A percentile compares a stretch with the other conserved stretches of the same genome.
These are phyloP conservation scores for Pheosia tremula DNA, from an alignment of 2,888 invertebrate genomes.

Conservation along the genomic window DNA sequence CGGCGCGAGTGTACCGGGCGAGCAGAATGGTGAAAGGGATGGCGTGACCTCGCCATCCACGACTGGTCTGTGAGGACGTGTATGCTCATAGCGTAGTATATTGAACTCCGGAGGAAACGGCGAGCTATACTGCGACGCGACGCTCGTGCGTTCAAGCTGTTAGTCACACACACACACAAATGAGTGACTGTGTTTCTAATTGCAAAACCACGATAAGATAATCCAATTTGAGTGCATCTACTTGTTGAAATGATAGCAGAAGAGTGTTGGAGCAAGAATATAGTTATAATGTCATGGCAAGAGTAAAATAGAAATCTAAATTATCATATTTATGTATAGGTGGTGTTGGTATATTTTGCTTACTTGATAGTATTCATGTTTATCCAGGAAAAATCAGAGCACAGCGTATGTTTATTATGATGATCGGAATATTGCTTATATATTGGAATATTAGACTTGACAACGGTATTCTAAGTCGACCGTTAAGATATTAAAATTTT, in stretches of 20 bases:
- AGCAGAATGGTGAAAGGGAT: slow-evolving; percentile 78
- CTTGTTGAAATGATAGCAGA: slow-evolving; percentile 15
- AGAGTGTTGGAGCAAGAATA: slow-evolving; percentile 13
- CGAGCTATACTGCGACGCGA: slow-evolving; percentile 37
- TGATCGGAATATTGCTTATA: slow-evolving; percentile 51
- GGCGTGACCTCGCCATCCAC: slow-evolving; percentile 72
- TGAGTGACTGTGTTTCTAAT: slow-evolving; percentile 34
- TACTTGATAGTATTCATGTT: too few relatives aligned
- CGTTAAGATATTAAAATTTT: slow-evolving; percentile 56
- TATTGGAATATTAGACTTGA: slow-evolving; percentile 51
- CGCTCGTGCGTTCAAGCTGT: slow-evolving; percentile 35
- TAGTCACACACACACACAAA: slow-evolving; percentile 30
- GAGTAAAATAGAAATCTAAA: neutral
- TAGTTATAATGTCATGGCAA: neutral
- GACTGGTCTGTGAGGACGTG: slow-evolving; percentile 54
- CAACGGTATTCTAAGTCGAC: slow-evolving; percentile 52
- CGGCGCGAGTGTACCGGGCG: slow-evolving; percentile 57
- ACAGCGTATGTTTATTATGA: slow-evolving; percentile 36
- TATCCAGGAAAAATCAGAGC: slow-evolving; percentile 31
- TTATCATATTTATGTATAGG: too few relatives aligned
- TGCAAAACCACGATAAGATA: slow-evolving; percentile 39
- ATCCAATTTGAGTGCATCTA: slow-evolving; percentile 25
- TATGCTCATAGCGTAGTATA: slow-evolving; percentile 51
- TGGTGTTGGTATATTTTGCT: slow-evolving; percentile 10
- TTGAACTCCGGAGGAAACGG: slow-evolving; percentile 55